Base-by-base conservation (phyloP, 2,888 invertebrate species). In the Drosophila niveifrons region DNA sequence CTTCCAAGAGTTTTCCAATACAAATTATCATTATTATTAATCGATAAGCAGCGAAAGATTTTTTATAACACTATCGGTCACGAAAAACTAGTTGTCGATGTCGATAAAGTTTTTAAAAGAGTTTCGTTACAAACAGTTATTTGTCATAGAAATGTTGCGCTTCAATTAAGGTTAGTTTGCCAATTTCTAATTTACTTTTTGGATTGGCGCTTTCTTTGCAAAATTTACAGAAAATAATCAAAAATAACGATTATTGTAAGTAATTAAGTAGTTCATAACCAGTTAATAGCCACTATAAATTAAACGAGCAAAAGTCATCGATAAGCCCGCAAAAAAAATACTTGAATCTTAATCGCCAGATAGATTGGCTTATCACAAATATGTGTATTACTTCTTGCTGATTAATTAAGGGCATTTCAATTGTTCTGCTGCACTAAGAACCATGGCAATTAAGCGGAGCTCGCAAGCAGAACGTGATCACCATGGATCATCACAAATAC, bases 321-420 rank as follows among this genome's bases (percentile, higher is more conserved):
- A 70, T 70, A 63, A 75, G 51, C 39, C 4, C 39, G 9, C 3
- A 41, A 53, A 17, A 17, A 57, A 73, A 53, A 18, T 44, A 74
- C 66, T 66, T 71, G 1, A 75, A 58, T 63, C 31, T 58, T 67
- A 67, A 64, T 67, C 53, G 34, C 34, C 62, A 36, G 36, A 36
- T 59, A 56, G 61, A 23, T 36, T 52, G 56, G 28, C 59, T 72
- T 76, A 76, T 76, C 76, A 36, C 41, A 28, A 18, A n/a, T 43
- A 18, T 58, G 39, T 36, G 39, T 18, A 67, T 44, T 61, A 36
- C 57, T 13, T 28, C 11, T 15, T n/a, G 15, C 51, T 59, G 64
- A 58, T 67, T 59, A 62, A 41, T 52, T 52, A 47, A 18, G 31
- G 34, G 48, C 36, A 36, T 31, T 62, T 23, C 34, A 57, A 41